Evolutionary conservation across 2,113 vertebrate species (phyloP).

Genomic region (Verasper variegatus): DNA sequence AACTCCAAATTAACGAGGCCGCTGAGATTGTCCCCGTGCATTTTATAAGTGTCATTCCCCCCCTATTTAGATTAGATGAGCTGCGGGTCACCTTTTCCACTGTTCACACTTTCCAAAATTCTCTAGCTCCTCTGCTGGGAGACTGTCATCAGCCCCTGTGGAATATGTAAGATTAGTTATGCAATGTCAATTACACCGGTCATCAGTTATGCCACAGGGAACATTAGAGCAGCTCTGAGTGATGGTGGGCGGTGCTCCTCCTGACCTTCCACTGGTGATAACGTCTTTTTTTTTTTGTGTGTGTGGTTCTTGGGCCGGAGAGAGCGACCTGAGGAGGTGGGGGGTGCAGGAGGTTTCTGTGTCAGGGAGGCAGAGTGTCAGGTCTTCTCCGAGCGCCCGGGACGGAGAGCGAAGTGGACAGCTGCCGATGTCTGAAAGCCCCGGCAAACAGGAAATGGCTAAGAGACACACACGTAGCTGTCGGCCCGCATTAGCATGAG

Average conservation of each 20-base stretch:
- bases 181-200: constrained; percentile 75
- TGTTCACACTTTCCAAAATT: constrained; percentile 56
- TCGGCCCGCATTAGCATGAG: constrained; percentile 73
- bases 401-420: constrained; percentile 74
- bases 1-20: constrained; percentile 57
- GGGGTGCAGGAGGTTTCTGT: constrained; percentile 25
- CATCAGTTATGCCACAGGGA: constrained; percentile 74
- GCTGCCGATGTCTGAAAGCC: constrained; percentile 74
- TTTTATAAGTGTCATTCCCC: constrained; percentile 67
- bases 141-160: constrained; percentile 59
- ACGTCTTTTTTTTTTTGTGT: background rate
- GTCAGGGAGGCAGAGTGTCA: constrained; percentile 69
- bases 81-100: constrained; percentile 72
- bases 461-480: constrained; percentile 72
- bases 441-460: constrained; percentile 72
- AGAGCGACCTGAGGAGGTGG: constrained; percentile 14
- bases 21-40: constrained; percentile 59
- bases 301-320: constrained; percentile 1
- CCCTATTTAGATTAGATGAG: constrained; percentile 68
- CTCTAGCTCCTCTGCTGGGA: constrained; percentile 56
- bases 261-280: constrained; percentile 60
- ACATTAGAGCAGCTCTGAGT: constrained; percentile 65
- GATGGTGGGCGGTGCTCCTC: constrained; percentile 42
- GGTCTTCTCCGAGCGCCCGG: constrained; percentile 61
- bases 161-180: constrained; percentile 76